Base-by-base conservation (phyloP, 2,797 vertebrate species). In the Merluccius polli region DNA sequence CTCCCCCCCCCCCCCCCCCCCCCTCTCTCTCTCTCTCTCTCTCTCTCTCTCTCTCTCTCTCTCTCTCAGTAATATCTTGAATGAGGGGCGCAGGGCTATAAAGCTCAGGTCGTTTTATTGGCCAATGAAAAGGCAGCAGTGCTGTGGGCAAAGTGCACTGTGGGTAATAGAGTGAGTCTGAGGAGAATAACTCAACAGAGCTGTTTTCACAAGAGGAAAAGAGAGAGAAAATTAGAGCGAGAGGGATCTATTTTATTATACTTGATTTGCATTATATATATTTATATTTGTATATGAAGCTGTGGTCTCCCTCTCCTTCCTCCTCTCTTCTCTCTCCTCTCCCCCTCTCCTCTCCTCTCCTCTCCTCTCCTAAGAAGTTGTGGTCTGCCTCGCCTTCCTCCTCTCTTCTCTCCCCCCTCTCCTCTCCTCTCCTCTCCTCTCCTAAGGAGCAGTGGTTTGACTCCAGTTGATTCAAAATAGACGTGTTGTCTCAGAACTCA, bases 51-150 rank as follows among this genome's bases (percentile, higher is more conserved):
- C 59, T 69, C 18, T 13, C 52, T 33, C 36, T 31, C 33, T 33
- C 32, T 68, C 77, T 70, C 27, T 81, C 36, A 38, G 10, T 38
- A 38, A 38, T 38, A 38, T 38, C 36, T 59, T 59, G 48, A 59
- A 59, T 59, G 48, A 59, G 48, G 21, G 36, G 48, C 6, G 7
- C 21, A n/a, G 48, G 48, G 48, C 48, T 59, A 59, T 59, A 59
- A 59, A 59, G 79, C 82, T 85, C 77, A 82, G 81, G 84, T 89
- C 87, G 87, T 90, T 93, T 93, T 92, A 92, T 88, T 85, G 86
- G 81, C 80, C 87, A 90, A 91, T 92, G 90, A 93, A 92, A 92
- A 87, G 79, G 83, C 81, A 79, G 78, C 79, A 77, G 24, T n/a
- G n/a, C 78, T 74, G 74, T 70, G 48, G 73, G 83, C 86, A 89